Conservation (phyloP, 2,797 vertebrate species). For the Galago senegalensis region DNA sequence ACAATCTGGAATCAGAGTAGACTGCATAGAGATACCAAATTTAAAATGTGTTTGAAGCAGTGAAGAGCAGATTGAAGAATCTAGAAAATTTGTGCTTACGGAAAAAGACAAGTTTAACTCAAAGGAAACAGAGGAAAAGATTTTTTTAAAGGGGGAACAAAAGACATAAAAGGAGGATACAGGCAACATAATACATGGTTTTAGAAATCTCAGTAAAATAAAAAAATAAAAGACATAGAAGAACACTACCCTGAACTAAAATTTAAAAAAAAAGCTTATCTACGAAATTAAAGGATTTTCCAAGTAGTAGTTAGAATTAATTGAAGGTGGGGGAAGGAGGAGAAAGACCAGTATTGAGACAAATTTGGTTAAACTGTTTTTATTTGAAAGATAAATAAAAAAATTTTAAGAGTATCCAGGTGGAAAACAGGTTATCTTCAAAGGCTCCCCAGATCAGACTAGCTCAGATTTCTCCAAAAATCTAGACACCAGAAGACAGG, state of each 20-base stretch:
- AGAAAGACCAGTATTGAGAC: neutral
- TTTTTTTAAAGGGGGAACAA: neutral
- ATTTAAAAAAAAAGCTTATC: neutral
- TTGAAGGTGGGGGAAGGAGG: neutral
- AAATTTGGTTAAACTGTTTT: neutral
- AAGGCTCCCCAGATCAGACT: neutral
- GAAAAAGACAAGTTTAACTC: neutral
- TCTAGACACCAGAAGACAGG: neutral
- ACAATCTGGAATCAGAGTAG: neutral
- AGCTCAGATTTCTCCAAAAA: neutral
- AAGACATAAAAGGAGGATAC: neutral
- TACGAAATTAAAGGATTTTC: neutral
- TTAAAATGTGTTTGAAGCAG: neutral
- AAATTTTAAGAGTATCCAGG: neutral
- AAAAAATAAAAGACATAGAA: constrained; percentile 15
- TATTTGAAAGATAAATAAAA: constrained; percentile 18
- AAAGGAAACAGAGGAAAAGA: neutral
- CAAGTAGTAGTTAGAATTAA: neutral
- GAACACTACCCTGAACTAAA: neutral
- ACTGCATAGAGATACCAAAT: neutral
- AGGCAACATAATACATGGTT: neutral
- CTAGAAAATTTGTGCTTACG: constrained; percentile 25
- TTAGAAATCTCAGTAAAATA: constrained; percentile 1
- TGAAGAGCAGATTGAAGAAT: neutral
- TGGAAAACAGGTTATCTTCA: constrained; percentile 7